Base-by-base conservation (phyloP, 2,113 vertebrate species). In the Mesocricetus auratus region DNA sequence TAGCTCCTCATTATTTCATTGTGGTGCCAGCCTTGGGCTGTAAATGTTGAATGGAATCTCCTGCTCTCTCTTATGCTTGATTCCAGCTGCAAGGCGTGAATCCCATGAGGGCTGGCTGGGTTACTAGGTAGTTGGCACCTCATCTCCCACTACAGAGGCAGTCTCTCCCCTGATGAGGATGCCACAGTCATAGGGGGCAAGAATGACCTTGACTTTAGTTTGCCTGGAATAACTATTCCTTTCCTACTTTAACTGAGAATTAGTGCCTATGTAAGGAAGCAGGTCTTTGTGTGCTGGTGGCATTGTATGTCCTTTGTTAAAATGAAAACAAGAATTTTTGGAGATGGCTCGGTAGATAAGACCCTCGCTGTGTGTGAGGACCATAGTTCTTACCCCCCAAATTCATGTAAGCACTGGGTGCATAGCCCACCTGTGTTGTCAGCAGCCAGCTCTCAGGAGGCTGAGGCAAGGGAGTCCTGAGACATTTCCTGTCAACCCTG, bases 211-310 rank as follows among this genome's bases (percentile, higher is more conserved):
- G 50, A 78, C 86, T 92, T 56, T 39, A 1, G 9, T 47, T 68
- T 93, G 58, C 3, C 47, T 95, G 39, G 39, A 53, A 66, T 91
- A 93, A 81, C 4, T 56, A 71, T 5, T 36, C 13, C 31, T 29
- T 94, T 88, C 21, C n/a, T 56, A 31, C 96, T 95, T 96, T 42
- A 82, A 5, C 16, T 66, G 53, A 82, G 60, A 94, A 86, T 90
- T 77, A 21, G 12, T 83, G 45, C 95, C 69, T 58, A 92, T 56
- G 22, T 16, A 90, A 62, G 29, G 73, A 86, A 71, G 69, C 42
- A 74, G 29, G 19, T 66, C 82, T 94, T 91, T 36, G 13, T 60
- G 82, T 86, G 77, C 66, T 94, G 62, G 24, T 42, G 39, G 33
- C 2, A 24, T 88, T 45, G 22, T 29, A 15, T 79, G 26, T n/a